Conservation (phyloP, 2,888 invertebrate genomes). For the Sminthurinus aureus region DNA sequence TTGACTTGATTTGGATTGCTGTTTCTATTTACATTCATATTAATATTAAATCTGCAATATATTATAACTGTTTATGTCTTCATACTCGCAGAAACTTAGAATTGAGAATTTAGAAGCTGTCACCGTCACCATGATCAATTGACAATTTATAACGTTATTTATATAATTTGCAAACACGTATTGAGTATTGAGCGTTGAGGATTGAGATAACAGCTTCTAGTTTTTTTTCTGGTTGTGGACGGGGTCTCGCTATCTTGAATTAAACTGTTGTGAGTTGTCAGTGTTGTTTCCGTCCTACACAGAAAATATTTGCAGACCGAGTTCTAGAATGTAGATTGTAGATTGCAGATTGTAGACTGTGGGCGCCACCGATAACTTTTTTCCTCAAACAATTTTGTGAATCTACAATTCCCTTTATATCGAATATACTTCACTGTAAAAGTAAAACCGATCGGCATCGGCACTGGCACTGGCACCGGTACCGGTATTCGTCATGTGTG, state of each 20-base stretch:
- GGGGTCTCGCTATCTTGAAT: no score
- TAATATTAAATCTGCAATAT: no score
- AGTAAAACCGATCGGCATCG: neutral
- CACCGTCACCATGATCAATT: slow-evolving; percentile 1
- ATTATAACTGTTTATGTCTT: no score
- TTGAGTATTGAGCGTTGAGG: no score
- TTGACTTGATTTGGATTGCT: no score
- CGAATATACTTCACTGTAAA: neutral
- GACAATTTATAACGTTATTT: neutral
- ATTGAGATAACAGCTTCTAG: neutral
- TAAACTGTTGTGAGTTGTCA: no score
- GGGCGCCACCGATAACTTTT: neutral
- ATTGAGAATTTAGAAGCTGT: neutral
- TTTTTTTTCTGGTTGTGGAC: neutral
- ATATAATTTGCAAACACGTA: neutral
- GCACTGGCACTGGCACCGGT: no score
- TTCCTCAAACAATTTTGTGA: neutral
- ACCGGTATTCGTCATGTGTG: no score
- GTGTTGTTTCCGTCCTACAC: neutral
- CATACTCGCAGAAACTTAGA: neutral
- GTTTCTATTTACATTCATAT: no score
- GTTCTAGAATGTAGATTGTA: neutral
- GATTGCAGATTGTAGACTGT: neutral
- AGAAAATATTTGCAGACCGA: neutral
- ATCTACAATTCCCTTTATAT: neutral